A percentile compares a stretch with the other conserved stretches of the same genome.
Evolutionary conservation across 2,797 vertebrate genomes (phyloP).

Genomic region (Poeciliopsis gracilis): DNA sequence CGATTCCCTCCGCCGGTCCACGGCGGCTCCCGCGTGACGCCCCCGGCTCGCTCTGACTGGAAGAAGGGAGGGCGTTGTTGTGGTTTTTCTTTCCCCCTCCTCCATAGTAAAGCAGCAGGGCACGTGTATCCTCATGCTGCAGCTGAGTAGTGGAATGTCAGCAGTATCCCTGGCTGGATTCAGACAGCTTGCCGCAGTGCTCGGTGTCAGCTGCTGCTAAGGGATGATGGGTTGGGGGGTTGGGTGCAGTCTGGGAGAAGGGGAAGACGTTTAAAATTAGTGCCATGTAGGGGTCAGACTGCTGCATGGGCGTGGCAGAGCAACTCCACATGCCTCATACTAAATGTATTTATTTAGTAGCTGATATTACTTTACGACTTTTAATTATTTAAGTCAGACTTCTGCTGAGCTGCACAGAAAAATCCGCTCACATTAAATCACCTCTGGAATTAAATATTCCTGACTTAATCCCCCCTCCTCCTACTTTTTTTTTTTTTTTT

Average conservation of each 20-base stretch:
- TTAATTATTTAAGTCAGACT: constrained; percentile 9
- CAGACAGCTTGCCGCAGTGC: constrained; percentile 64
- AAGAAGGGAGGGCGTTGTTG: constrained; percentile 62
- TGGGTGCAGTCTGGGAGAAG: constrained; percentile 11
- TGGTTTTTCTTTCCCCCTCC: constrained; percentile 20
- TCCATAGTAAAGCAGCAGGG: constrained; percentile 74
- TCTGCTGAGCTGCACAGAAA: constrained; percentile 57
- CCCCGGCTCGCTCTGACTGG: constrained; percentile 3
- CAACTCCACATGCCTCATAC: background rate
- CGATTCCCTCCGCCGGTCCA: constrained; percentile 64
- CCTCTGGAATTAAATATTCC: constrained; percentile 64
- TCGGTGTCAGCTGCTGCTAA: constrained; percentile 45
- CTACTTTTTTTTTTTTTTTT: background rate
- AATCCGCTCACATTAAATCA: constrained; percentile 37
- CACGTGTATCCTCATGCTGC: constrained; percentile 83
- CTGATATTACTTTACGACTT: background rate
- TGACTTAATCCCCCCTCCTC: constrained; percentile 53
- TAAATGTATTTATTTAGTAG: background rate
- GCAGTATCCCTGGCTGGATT: constrained; percentile 56
- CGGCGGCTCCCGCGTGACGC: constrained; percentile 66
- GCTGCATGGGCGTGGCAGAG: constrained; percentile 73
- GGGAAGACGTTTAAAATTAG: constrained; percentile 41
- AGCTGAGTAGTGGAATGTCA: constrained; percentile 76
- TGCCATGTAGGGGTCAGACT: constrained; percentile 70
- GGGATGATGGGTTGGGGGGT: constrained; percentile 7